A percentile compares a stretch with the other conserved stretches of the same genome.
Evolutionary conservation across 1,140 invertebrate genomes (phyloP).

Genomic region (Adelges cooleyi): DNA sequence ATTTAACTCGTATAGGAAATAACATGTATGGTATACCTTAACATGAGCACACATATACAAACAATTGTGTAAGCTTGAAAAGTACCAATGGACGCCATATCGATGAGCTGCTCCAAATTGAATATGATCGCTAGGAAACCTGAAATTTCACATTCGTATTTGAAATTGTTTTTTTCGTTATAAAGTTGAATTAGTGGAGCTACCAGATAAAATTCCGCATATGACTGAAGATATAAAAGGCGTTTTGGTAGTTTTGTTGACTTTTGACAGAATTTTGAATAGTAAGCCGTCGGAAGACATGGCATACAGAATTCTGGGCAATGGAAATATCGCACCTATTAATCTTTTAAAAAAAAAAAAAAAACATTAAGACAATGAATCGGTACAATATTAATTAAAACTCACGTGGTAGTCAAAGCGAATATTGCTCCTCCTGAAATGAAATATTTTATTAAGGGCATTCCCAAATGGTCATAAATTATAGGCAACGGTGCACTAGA

Average conservation of each 20-base stretch:
- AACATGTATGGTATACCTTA: conserved; percentile 53
- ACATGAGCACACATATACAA: conserved; percentile 71
- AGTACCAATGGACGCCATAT: conserved; percentile 93
- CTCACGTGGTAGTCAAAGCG: conserved; percentile 26
- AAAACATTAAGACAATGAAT: background rate
- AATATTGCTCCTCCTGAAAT: conserved; percentile 56
- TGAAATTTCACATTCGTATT: conserved; percentile 14
- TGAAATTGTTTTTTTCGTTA: background rate
- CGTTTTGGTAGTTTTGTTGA: conserved; percentile 42
- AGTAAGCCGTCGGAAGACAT: conserved; percentile 80
- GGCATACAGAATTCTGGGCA: conserved; percentile 72
- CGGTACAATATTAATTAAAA: background rate
- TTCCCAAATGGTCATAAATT: conserved; percentile 59
- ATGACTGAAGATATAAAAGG: conserved; percentile 33
- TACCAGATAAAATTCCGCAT: conserved; percentile 33
- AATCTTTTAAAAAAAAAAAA: conserved; percentile 53
- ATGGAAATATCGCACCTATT: conserved; percentile 68
- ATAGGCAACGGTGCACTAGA: conserved; percentile 61
- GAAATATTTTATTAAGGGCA: conserved; percentile 72
- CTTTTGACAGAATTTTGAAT: conserved; percentile 59
- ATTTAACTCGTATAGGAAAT: too few relatives aligned
- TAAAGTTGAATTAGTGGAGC: background rate
- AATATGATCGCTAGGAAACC: conserved; percentile 77
- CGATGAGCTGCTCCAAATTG: conserved; percentile 73
- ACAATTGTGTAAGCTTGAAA: conserved; percentile 86